A percentile compares a stretch with the other conserved stretches of the same genome.
Evolutionary conservation across 1,140 invertebrate genomes (phyloP).

Genomic region (Diorhabda sublineata): DNA sequence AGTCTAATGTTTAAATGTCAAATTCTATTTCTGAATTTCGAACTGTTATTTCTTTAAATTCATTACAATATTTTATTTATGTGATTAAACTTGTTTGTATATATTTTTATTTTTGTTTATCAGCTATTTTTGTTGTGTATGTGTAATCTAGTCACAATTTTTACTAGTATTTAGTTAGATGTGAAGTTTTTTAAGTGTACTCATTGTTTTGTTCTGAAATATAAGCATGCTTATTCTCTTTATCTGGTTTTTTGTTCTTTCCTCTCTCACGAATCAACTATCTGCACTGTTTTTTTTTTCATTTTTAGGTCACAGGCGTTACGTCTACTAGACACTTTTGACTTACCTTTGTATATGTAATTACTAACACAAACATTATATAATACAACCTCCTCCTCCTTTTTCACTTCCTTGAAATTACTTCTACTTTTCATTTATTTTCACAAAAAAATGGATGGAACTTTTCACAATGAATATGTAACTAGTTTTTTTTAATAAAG

Average conservation of each 20-base stretch:
- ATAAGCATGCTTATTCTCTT: constrained; percentile 33
- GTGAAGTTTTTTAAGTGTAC: constrained; percentile 3
- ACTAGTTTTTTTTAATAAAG: too few relatives aligned
- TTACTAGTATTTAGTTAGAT: too few relatives aligned
- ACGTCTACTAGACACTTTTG: constrained; percentile 52
- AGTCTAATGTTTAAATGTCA: too few relatives aligned
- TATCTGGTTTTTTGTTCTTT: constrained; percentile 35
- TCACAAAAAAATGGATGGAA: too few relatives aligned
- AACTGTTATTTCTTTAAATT: too few relatives aligned
- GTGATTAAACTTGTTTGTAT: too few relatives aligned
- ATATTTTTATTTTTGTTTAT: too few relatives aligned
- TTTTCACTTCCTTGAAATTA: neutral
- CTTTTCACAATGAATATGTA: too few relatives aligned
- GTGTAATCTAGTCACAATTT: too few relatives aligned
- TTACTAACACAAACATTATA: constrained; percentile 18
- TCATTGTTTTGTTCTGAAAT: constrained; percentile 27
- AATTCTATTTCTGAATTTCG: too few relatives aligned
- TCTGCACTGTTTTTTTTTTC: constrained; percentile 42
- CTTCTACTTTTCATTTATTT: neutral
- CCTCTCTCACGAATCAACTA: constrained; percentile 29
- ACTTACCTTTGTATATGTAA: constrained; percentile 21
- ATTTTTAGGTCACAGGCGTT: constrained; percentile 56
- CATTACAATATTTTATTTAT: too few relatives aligned
- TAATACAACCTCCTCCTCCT: neutral
- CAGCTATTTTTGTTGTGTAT: too few relatives aligned